Conservation (phyloP, 2,797 vertebrate genomes). For the Pangasius djambal region DNA sequence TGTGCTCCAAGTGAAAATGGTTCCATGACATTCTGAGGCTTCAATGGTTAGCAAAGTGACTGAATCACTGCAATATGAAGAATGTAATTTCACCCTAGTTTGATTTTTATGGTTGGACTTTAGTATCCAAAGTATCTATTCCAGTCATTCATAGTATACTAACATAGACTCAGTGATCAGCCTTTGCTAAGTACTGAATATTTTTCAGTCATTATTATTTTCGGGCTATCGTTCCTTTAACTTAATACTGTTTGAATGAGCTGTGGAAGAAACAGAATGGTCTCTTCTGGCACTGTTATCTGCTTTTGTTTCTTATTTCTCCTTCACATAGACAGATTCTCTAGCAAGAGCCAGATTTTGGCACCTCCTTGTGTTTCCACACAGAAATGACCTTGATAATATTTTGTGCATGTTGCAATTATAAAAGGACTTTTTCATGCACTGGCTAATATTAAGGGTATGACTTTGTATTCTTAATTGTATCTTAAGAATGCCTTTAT, state of each 20-base stretch:
- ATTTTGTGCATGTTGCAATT: slow-evolving; percentile 8
- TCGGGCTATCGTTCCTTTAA: background rate
- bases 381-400: slow-evolving; percentile 44
- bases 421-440: background rate
- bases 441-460: background rate
- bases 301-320: slow-evolving; percentile 10
- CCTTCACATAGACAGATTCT: slow-evolving; percentile 33
- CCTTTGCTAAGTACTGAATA: background rate
- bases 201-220: background rate
- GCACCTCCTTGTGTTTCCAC: slow-evolving; percentile 46
- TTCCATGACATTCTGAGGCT: background rate
- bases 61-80: slow-evolving; percentile 6
- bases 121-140: background rate
- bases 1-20: slow-evolving; percentile 1
- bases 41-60: background rate
- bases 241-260: background rate
- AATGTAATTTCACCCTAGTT: slow-evolving; percentile 7
- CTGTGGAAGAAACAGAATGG: background rate
- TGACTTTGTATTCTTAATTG: background rate
- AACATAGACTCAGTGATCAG: too few species aligned
- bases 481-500: background rate
- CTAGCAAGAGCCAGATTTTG: slow-evolving; percentile 43
- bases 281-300: background rate
- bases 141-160: background rate
- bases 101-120: background rate